phyloP scores from a whole-genome alignment of 2,113 vertebrate species.

The Engraulis encrasicolus region DNA sequence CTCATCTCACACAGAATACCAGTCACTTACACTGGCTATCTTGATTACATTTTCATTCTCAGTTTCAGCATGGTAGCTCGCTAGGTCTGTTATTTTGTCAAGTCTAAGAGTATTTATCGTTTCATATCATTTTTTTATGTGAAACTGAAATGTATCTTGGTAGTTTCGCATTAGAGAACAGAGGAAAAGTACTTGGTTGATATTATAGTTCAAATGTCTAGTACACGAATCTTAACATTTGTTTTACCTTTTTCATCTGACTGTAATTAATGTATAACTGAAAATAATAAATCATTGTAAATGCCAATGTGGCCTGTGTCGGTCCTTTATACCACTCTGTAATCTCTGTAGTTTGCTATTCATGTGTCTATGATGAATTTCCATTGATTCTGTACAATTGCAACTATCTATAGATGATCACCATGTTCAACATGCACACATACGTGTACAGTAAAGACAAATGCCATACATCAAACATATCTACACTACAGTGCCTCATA shows the following conservation, averaged over 20 bases:
- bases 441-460: too few species aligned
- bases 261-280: constrained; percentile 46
- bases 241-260: constrained; percentile 26
- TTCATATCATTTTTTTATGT: constrained; percentile 26
- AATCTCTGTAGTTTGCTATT: not conserved
- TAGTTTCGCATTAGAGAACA: constrained; percentile 40
- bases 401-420: too few species aligned
- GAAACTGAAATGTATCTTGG: constrained; percentile 48
- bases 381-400: too few species aligned
- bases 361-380: not conserved
- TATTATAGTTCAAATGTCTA: constrained; percentile 31
- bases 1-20: constrained; percentile 12
- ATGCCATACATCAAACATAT: too few species aligned
- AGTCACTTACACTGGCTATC: constrained; percentile 10
- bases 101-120: constrained; percentile 34
- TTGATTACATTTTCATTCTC: not conserved
- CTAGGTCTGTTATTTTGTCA: constrained; percentile 36
- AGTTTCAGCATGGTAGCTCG: constrained; percentile 23
- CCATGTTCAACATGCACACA: too few species aligned
- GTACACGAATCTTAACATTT: constrained; percentile 14
- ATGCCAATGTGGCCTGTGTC: not conserved
- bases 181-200: constrained; percentile 30
- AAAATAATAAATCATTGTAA: constrained; percentile 50
- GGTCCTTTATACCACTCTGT: not conserved
- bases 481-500: too few species aligned